A percentile compares a stretch with the other conserved stretches of the same genome.
Evolutionary conservation across 2,888 invertebrate genomes (phyloP).

Genomic region (Phorcus lineatus): DNA sequence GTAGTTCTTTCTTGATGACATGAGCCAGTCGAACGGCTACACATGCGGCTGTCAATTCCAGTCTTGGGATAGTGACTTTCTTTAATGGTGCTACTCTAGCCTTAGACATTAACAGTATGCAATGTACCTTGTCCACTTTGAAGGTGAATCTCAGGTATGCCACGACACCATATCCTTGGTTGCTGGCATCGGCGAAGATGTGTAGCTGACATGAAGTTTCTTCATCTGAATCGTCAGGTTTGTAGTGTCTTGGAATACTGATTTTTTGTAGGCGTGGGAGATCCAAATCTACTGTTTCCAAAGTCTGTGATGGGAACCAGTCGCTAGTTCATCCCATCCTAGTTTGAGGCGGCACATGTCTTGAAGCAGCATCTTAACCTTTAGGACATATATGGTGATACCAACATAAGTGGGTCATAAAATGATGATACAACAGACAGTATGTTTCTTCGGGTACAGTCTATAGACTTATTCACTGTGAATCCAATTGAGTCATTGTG

Average conservation of each 20-base stretch:
- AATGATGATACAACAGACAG: slow-evolving; percentile 11
- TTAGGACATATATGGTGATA: slow-evolving; percentile 6
- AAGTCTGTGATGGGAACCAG: background rate
- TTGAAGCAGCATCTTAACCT: slow-evolving; percentile 14
- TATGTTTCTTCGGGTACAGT: slow-evolving; percentile 10
- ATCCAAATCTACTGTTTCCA: slow-evolving; percentile 18
- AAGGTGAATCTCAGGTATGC: background rate
- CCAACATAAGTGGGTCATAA: slow-evolving; percentile 25
- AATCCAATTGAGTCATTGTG: slow-evolving; percentile 16
- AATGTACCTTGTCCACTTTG: background rate
- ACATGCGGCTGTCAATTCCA: slow-evolving; percentile 16
- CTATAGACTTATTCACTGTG: background rate
- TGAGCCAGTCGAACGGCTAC: background rate
- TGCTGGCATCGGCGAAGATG: slow-evolving; percentile 17
- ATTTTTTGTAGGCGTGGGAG: slow-evolving; percentile 8
- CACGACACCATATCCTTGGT: slow-evolving; percentile 6
- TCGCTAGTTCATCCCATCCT: slow-evolving; percentile 4
- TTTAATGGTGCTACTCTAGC: slow-evolving; percentile 22
- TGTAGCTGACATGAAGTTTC: background rate
- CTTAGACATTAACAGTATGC: background rate
- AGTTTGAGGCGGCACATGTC: background rate
- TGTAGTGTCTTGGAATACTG: background rate
- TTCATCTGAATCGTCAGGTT: background rate
- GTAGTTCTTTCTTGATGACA: background rate
- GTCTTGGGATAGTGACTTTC: background rate